Percentiles rank a stretch among this genome's conserved stretches.
phyloP scores from a whole-genome alignment of 2,797 vertebrate species.

The Ambastaia sidthimunki region DNA sequence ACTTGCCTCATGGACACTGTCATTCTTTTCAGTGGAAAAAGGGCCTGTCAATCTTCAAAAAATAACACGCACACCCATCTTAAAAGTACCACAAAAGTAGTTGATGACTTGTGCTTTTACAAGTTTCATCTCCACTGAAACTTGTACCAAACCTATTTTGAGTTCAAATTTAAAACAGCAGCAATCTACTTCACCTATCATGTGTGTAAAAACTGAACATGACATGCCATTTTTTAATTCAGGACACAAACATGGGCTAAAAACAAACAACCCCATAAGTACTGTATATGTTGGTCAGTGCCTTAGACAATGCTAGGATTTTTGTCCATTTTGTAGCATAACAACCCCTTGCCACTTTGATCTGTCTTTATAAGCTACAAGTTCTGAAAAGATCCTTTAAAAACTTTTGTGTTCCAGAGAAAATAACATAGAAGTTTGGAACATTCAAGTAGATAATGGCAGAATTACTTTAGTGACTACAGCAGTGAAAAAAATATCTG shows the following conservation, averaged over 20 bases:
- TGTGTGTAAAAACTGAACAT: not conserved
- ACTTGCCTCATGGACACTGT: not conserved
- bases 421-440: not conserved
- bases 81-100: not conserved
- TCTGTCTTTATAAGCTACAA: not conserved
- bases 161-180: too few species aligned
- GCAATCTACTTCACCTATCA: not conserved
- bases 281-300: too few species aligned
- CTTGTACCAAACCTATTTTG: too few species aligned
- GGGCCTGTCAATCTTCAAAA: not conserved
- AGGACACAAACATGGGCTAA: too few species aligned
- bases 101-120: not conserved
- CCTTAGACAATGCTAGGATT: not conserved
- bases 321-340: not conserved
- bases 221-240: not conserved
- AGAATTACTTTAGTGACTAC: constrained; percentile 2
- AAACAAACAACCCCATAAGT: too few species aligned
- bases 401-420: not conserved
- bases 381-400: not conserved
- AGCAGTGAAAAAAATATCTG: constrained; percentile 27
- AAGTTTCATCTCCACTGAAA: not conserved
- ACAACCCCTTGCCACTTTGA: not conserved
- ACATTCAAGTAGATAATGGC: not conserved
- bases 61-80: not conserved
- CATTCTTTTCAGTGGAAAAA: not conserved